Percentiles rank a stretch among this genome's conserved stretches.
Conservation (phyloP, 2,888 invertebrate genomes). For the Melieria crassipennis region DNA sequence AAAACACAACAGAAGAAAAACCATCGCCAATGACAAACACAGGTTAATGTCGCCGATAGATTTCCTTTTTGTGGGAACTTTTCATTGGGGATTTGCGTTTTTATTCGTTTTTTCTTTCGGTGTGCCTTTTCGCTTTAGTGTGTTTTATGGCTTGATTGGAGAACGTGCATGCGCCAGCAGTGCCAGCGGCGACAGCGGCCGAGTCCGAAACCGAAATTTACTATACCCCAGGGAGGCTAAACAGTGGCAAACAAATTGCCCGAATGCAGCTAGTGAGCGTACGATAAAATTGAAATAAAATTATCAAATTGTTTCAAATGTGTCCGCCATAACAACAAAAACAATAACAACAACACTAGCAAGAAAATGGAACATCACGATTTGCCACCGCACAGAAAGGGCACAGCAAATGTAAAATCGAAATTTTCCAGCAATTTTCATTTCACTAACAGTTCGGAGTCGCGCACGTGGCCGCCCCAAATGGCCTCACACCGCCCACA, state of each 20-base stretch:
- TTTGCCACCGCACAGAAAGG: no score
- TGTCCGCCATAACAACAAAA: background rate
- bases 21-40: slow-evolving; percentile 24
- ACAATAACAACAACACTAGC: no score
- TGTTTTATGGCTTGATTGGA: slow-evolving; percentile 22
- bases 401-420: no score
- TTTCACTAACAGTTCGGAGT: no score
- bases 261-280: slow-evolving; percentile 8
- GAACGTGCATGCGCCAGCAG: background rate
- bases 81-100: background rate
- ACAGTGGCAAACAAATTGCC: slow-evolving; percentile 24
- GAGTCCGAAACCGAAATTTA: slow-evolving; percentile 28
- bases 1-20: slow-evolving; percentile 4
- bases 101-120: background rate
- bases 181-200: background rate
- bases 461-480: no score
- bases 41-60: slow-evolving; percentile 30
- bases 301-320: slow-evolving; percentile 39
- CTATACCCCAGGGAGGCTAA: slow-evolving; percentile 31
- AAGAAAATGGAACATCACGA: no score
- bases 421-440: no score
- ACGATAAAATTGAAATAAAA: slow-evolving; percentile 39
- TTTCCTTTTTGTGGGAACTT: background rate
- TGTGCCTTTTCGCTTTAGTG: slow-evolving; percentile 6
- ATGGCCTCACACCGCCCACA: no score